phyloP scores from a whole-genome alignment of 1,140 invertebrate species.

The Dolichoris vasculosae region DNA sequence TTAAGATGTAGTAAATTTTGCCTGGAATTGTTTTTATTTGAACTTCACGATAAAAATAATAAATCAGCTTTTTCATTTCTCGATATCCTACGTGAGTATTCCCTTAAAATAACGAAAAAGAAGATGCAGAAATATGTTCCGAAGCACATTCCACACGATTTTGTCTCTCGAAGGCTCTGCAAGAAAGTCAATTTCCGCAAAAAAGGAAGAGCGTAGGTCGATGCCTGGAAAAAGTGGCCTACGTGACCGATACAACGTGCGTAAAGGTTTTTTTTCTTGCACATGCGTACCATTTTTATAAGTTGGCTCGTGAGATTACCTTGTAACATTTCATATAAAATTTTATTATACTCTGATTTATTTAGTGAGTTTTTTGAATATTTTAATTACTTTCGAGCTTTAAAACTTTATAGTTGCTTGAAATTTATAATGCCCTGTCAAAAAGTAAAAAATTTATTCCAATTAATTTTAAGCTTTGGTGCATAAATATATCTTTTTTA shows the following conservation, averaged over 20 bases:
- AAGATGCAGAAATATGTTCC: not conserved
- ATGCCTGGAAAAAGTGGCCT: not conserved
- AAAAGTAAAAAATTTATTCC: not conserved
- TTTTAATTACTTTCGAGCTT: not conserved
- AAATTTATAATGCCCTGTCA: not conserved
- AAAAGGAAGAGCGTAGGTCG: not conserved
- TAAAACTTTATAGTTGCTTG: not conserved
- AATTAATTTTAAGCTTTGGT: not conserved
- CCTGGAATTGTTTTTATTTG: too few relatives aligned
- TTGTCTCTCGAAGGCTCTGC: not conserved
- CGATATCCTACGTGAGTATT: not conserved
- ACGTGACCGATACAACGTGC: conserved; percentile 12
- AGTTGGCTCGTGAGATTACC: not conserved
- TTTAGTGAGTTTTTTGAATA: not conserved
- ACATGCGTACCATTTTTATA: not conserved
- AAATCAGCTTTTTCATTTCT: not conserved
- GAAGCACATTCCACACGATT: not conserved
- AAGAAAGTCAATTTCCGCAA: not conserved
- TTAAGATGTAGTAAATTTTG: too few relatives aligned
- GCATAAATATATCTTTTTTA: not conserved
- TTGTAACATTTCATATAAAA: not conserved
- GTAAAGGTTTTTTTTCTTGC: not conserved
- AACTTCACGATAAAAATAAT: not conserved
- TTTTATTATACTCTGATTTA: not conserved
- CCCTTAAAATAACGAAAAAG: not conserved